phyloP scores from a whole-genome alignment of 2,113 vertebrate species.

The Mirza zaza region DNA sequence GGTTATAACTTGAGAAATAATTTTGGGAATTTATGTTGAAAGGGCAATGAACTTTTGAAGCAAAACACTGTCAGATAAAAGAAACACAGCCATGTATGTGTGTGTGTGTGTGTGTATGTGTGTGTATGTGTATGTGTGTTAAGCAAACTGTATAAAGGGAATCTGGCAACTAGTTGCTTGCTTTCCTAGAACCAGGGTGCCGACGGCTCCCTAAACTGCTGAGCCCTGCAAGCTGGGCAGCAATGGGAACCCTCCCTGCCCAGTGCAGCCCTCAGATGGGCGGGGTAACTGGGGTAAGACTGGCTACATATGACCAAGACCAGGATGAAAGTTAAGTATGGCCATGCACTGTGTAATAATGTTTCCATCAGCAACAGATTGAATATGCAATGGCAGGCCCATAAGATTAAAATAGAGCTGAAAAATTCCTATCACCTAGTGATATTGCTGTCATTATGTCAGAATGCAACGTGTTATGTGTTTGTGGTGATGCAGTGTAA shows the following conservation, averaged over 20 bases:
- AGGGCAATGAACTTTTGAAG: conserved; percentile 33
- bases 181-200: not conserved
- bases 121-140: not conserved
- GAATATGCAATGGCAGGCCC: not conserved
- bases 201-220: not conserved
- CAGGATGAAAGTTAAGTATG: not conserved
- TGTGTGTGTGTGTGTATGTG: not conserved
- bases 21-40: conserved; percentile 54
- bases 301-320: not conserved
- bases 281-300: not conserved
- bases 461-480: not conserved
- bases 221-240: not conserved
- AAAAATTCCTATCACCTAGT: not conserved
- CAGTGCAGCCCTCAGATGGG: not conserved
- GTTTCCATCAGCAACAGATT: not conserved
- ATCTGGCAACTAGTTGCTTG: not conserved
- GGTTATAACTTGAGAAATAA: conserved; percentile 47
- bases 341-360: not conserved
- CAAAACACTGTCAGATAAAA: conserved; percentile 25
- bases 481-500: not conserved
- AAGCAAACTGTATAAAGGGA: conserved; percentile 15
- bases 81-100: not conserved
- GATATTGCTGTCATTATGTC: not conserved
- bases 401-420: not conserved
- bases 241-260: not conserved